Evolutionary conservation across 2,113 vertebrate species (phyloP).

Genomic region (Ivindomyrus marchei): DNA sequence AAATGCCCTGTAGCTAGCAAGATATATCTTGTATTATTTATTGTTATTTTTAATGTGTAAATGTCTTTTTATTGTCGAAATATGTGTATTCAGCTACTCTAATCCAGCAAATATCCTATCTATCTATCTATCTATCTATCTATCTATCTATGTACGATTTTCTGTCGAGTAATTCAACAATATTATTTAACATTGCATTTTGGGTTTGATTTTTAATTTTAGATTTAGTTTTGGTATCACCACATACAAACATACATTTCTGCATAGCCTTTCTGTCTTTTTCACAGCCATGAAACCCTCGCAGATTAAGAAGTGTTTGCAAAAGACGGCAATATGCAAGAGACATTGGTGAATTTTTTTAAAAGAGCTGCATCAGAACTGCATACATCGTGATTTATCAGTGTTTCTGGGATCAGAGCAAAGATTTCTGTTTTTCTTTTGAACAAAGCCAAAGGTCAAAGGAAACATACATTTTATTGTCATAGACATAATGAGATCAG

Average conservation of each 20-base stretch:
- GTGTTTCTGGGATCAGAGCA: constrained; percentile 9
- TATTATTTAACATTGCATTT: neutral
- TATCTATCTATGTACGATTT: no score
- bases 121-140: no score
- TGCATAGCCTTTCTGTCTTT: neutral
- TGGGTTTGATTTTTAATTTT: neutral
- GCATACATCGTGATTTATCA: neutral
- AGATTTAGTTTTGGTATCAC: neutral
- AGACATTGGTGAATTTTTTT: constrained; percentile 12
- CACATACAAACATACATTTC: neutral
- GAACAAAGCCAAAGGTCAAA: constrained; percentile 16
- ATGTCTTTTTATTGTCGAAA: no score
- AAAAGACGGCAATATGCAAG: neutral
- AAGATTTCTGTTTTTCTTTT: neutral
- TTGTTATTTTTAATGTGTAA: no score
- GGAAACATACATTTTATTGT: neutral
- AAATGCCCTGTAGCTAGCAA: neutral
- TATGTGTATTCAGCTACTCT: no score
- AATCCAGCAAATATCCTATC: no score
- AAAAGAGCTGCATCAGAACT: constrained; percentile 6
- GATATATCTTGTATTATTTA: neutral
- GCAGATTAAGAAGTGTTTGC: neutral
- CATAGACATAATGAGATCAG: neutral
- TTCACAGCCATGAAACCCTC: neutral
- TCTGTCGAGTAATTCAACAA: neutral